These are phyloP conservation scores for Danio jaintianensis DNA, from an alignment of 2,797 vertebrate species.

Conservation along the genomic window DNA sequence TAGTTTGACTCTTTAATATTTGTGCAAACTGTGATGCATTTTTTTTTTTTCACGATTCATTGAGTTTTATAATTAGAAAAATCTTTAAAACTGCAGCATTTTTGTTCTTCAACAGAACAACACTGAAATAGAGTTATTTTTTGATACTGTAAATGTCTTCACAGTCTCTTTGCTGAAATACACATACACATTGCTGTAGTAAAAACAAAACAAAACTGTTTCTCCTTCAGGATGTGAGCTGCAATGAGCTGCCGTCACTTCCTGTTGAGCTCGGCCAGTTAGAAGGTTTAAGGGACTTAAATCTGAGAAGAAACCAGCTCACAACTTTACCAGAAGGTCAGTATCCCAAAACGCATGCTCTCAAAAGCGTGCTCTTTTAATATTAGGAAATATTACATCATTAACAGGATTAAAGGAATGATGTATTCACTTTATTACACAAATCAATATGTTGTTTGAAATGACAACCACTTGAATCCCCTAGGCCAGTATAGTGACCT, in stretches of 20 bases:
- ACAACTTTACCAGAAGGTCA: slow-evolving; percentile 85
- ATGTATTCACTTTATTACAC: neutral
- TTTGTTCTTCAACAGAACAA: neutral
- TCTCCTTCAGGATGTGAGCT: slow-evolving; percentile 85
- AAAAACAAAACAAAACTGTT: neutral
- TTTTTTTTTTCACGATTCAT: neutral
- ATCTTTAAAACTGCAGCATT: too few relatives aligned
- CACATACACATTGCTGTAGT: too few relatives aligned
- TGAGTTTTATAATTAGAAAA: neutral
- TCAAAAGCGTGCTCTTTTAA: neutral
- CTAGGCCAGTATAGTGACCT: neutral
- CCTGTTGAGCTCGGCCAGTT: slow-evolving; percentile 85
- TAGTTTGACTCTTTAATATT: neutral
- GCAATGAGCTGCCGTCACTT: slow-evolving; percentile 88
- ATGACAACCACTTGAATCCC: neutral
- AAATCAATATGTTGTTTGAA: neutral
- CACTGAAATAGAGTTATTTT: neutral
- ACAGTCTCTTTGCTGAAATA: neutral
- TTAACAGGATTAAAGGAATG: neutral
- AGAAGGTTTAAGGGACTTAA: slow-evolving; percentile 87
- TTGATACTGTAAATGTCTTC: neutral
- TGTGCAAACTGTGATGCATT: neutral
- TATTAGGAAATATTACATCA: neutral
- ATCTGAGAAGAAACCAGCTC: slow-evolving; percentile 88
- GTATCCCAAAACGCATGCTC: slow-evolving; percentile 37